Percentiles rank a stretch among this genome's conserved stretches.
Conservation (phyloP, 2,888 invertebrate species). For the Drosophila melanosoma region DNA sequence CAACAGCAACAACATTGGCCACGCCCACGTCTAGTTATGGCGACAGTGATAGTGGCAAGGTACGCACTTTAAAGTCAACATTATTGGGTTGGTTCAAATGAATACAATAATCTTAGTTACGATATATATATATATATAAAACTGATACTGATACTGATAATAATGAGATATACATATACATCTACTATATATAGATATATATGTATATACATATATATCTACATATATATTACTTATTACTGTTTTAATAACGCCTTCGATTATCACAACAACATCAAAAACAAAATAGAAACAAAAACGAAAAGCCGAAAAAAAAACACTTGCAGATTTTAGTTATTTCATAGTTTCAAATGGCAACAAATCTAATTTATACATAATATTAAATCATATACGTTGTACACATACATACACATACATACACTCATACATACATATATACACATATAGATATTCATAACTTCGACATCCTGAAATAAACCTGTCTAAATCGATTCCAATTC, state of each 20-base stretch:
- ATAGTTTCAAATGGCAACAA: constrained; percentile 43
- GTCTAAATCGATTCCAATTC: not conserved
- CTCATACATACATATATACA: not conserved
- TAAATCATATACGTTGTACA: constrained; percentile 39
- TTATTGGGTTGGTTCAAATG: constrained; percentile 85
- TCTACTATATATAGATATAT: constrained; percentile 41
- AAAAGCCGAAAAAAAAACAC: constrained; percentile 32
- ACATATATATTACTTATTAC: constrained; percentile 66
- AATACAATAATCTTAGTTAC: constrained; percentile 65
- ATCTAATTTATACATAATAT: constrained; percentile 35
- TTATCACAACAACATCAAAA: constrained; percentile 51
- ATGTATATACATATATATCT: constrained; percentile 45
- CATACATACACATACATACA: constrained; percentile 4
- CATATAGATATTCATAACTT: constrained; percentile 3
- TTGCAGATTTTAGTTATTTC: constrained; percentile 31
- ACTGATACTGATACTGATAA: constrained; percentile 61
- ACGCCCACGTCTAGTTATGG: constrained; percentile 71
- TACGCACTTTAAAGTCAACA: constrained; percentile 85
- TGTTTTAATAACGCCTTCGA: constrained; percentile 74
- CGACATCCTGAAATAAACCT: constrained; percentile 33
- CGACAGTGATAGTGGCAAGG: constrained; percentile 85
- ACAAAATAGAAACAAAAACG: constrained; percentile 36
- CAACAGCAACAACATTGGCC: constrained; percentile 37
- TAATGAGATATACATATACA: constrained; percentile 53
- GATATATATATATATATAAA: constrained; percentile 35